A percentile compares a stretch with the other conserved stretches of the same genome.
These are phyloP conservation scores for Noturus placidus DNA, from an alignment of 2,113 vertebrate species.

Conservation along the genomic window DNA sequence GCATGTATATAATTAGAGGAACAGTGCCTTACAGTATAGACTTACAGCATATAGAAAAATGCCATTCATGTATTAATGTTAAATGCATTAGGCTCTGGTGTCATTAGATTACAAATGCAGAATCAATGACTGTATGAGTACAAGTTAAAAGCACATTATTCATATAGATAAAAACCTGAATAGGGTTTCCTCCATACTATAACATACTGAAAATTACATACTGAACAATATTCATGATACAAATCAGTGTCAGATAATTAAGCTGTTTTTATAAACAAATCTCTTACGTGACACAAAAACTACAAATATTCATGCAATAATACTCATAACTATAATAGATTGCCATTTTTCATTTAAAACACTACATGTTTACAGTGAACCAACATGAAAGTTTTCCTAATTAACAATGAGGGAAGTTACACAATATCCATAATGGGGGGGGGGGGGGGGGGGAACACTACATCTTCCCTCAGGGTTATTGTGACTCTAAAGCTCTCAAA, in stretches of 20 bases:
- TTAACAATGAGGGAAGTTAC: neutral
- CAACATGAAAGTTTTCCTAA: neutral
- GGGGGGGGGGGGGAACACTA: too few relatives aligned
- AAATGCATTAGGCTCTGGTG: slow-evolving; percentile 14
- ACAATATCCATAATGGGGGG: too few relatives aligned
- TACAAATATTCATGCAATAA: neutral
- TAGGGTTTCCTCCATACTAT: neutral
- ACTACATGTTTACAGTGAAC: neutral
- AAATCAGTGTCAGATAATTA: neutral
- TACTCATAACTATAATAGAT: neutral
- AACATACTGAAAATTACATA: neutral
- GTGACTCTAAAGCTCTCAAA: slow-evolving; percentile 10
- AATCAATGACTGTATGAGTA: slow-evolving; percentile 1
- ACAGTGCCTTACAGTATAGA: slow-evolving; percentile 27
- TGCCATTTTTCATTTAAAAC: neutral
- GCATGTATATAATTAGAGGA: slow-evolving; percentile 35
- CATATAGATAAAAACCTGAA: neutral
- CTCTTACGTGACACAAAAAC: neutral
- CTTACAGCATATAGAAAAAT: slow-evolving; percentile 10
- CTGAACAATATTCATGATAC: neutral
- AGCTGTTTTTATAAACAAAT: neutral
- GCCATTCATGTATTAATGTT: slow-evolving; percentile 3
- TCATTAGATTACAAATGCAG: slow-evolving; percentile 15
- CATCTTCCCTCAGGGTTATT: neutral
- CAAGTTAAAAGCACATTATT: neutral